Conservation (phyloP, 2,113 vertebrate genomes). For the Passer montanus region DNA sequence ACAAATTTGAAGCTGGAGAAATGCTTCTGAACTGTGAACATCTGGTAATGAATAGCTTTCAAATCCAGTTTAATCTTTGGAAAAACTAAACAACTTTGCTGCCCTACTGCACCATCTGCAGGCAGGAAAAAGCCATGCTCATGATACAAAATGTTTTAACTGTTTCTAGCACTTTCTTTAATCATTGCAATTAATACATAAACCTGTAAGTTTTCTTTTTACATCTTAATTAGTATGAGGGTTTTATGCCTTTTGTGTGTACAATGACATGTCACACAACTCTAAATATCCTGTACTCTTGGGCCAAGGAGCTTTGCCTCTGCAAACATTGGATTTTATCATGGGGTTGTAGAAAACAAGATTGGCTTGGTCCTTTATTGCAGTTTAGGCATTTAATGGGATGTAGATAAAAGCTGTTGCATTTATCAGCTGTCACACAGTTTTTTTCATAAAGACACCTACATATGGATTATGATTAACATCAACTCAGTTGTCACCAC, state of each 20-base stretch:
- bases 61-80: neutral
- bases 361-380: neutral
- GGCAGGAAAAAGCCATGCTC: neutral
- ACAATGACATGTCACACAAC: neutral
- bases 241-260: neutral
- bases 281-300: neutral
- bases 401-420: slow-evolving; percentile 24
- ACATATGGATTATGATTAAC: slow-evolving; percentile 30
- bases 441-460: slow-evolving; percentile 17
- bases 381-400: neutral
- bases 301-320: neutral
- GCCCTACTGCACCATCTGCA: slow-evolving; percentile 59
- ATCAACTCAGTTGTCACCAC: slow-evolving; percentile 3
- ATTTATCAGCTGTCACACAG: slow-evolving; percentile 14
- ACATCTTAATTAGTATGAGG: neutral
- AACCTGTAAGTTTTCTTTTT: neutral
- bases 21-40: neutral
- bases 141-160: neutral
- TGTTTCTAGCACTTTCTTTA: neutral
- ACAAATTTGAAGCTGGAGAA: neutral
- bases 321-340: neutral
- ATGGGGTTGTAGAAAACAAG: neutral
- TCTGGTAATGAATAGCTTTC: slow-evolving; percentile 18
- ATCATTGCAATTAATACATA: neutral
- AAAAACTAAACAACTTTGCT: neutral